Evolutionary conservation across 2,888 invertebrate species (phyloP), one percentile per base, ranked within the genome.

Genomic region (Callyntrura sp.): DNA sequence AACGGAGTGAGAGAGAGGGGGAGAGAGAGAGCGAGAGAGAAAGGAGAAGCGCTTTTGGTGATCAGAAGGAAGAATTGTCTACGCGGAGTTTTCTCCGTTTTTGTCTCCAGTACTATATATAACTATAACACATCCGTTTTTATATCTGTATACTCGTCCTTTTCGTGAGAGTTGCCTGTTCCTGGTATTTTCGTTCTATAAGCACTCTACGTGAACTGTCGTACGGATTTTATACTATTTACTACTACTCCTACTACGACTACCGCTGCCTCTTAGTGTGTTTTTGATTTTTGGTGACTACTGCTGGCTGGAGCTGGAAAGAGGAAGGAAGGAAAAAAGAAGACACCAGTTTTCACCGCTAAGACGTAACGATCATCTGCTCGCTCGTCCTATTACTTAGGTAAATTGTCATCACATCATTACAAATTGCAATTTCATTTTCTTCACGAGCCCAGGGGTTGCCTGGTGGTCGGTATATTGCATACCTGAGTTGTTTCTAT

Each of bases 341-440:
- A 65, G 88, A 70, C 88, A 82, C 76, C 60, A 82, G 68, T 88
- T 88, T 88, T 88, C 88, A 88, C 88, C 88, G 88, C 82, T 87
- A 87, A 81, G 68, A 78, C 55, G 60, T 55, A 78, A 78, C 35
- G 62, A 78, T 86, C 86, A 62, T 78, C 73, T 84, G 51, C 70
- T 70, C 55, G n/a, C 83, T 45, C 35, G 28, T 11, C 20, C 17
- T 70, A 70, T 68, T 55, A 51, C 51, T 35, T 68, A 84, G 83
- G 83, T 84, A 84, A 84, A 68, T 68, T 81, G 62, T 81, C 81
- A 81, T 81, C 81, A 81, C 25, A 43, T 60, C 45, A 62, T 81
- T 81, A 81, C 62, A 84, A 70, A 62, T 81, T 81, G 62, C 62
- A 84, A 70, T 51, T 62, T 76, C 25, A 62, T 81, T 62, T 62